A percentile compares a stretch with the other conserved stretches of the same genome.
Conservation (phyloP, 2,888 invertebrate genomes). For the Plagiodera versicolora region DNA sequence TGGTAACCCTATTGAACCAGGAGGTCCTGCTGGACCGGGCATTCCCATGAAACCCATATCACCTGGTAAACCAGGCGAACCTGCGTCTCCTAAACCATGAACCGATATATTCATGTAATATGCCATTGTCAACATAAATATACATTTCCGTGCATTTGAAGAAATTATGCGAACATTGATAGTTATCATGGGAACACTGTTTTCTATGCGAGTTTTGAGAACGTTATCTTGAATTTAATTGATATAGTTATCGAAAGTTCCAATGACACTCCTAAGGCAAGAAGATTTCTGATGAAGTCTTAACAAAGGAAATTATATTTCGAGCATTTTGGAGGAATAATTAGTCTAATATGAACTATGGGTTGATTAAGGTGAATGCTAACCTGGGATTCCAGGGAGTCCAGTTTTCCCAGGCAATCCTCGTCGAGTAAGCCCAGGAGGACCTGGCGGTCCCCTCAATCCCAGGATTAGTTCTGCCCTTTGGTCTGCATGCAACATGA, state of each 20-base stretch:
- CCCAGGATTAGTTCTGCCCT: constrained; percentile 62
- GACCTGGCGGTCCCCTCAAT: constrained; percentile 71
- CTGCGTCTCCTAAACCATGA: constrained; percentile 61
- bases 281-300: not conserved
- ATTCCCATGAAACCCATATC: constrained; percentile 68
- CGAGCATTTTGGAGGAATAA: not conserved
- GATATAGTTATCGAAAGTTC: no score
- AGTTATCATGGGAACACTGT: no score
- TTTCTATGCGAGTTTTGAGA: no score
- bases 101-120: not conserved
- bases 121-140: no score
- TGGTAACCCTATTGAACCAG: constrained; percentile 62
- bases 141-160: no score
- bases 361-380: constrained; percentile 25
- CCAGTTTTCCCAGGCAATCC: constrained; percentile 61
- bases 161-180: no score
- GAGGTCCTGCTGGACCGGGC: constrained; percentile 62
- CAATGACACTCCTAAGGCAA: no score
- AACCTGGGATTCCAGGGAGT: constrained; percentile 62
- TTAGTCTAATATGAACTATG: no score
- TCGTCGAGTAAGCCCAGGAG: constrained; percentile 58
- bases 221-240: no score
- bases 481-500: constrained; percentile 55
- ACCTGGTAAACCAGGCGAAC: constrained; percentile 66
- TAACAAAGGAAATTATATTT: not conserved